Base-by-base conservation (phyloP, 2,797 vertebrate species). In the Hypotaenidia philippensis region DNA sequence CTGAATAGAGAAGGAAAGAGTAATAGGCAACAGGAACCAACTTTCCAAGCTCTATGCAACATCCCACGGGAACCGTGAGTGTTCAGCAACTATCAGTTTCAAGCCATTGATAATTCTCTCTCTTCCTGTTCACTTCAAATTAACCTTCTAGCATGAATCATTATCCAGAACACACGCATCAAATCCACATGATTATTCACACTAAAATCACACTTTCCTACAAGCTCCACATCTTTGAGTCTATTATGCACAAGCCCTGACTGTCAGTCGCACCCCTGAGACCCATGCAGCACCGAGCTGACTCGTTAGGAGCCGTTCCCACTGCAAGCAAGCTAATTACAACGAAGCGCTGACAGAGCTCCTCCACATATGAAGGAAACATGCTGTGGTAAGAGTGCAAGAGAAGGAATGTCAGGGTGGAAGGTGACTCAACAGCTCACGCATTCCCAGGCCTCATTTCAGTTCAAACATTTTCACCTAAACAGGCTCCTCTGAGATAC, bases 341-440 rank as follows among this genome's bases (percentile, higher is more conserved):
- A 89, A 47, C 21, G 68, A 88, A 86, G 63, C 17, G 66, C 86
- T 97, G 93, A 93, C 71, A 92, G 78, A 92, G 65, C 9, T 84
- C 44, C 59, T 95, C 84, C 80, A 68, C 40, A 13, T 3, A 45
- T 0, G 29, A 75, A 32, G 66, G 81, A 96, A 95, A 90, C 75
- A 52, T n/a, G 63, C 69, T 85, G 93, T 23, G 90, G 34, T 47
- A 49, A 80, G 77, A 94, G 79, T 6, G 17, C 93, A 81, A 87
- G 76, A 84, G 49, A 76, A 88, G 57, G 61, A 83, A 83, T 65
- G 92, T 47, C 81, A 78, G 77, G 29, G 57, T 57, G 61, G 70
- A 84, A 91, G 77, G 70, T 69, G 83, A 95, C 82, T 89, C 69
- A 72, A 89, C 23, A 57, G 59, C 72, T 91, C 6, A 4, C 64